These are phyloP conservation scores for Phodopus roborovskii DNA, from an alignment of 2,113 vertebrate species.

Conservation along the genomic window DNA sequence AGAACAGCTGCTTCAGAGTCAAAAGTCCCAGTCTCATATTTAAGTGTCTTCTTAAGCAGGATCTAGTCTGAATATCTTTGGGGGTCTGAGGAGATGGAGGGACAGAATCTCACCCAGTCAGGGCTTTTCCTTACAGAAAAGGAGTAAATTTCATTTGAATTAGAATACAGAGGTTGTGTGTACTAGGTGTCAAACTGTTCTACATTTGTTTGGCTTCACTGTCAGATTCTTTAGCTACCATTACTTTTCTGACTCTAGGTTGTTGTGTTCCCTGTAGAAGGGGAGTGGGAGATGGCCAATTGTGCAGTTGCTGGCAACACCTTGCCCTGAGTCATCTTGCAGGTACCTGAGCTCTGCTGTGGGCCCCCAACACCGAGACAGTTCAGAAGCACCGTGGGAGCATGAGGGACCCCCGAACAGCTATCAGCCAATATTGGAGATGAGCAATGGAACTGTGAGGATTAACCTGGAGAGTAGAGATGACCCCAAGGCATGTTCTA, in stretches of 20 bases:
- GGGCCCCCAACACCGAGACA: background rate
- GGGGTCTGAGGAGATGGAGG: background rate
- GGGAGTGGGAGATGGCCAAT: background rate
- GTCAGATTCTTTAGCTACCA: background rate
- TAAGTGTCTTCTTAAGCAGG: background rate
- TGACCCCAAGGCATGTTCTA: background rate
- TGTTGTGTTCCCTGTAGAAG: background rate
- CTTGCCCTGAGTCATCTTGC: background rate
- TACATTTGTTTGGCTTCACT: slow-evolving; percentile 65
- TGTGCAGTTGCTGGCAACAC: background rate
- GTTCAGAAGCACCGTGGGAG: background rate
- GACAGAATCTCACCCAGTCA: background rate
- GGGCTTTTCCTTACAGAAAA: background rate
- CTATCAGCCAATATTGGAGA: too few relatives aligned
- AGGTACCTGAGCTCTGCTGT: background rate
- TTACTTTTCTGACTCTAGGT: background rate
- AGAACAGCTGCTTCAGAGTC: background rate
- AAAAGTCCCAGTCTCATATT: background rate
- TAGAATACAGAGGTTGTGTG: background rate
- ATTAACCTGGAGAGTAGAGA: too few relatives aligned
- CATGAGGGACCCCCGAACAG: background rate
- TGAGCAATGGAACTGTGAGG: background rate
- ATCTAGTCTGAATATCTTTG: background rate
- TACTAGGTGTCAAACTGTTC: background rate
- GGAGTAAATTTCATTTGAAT: background rate